Percentiles rank a stretch among this genome's conserved stretches.
phyloP scores from a whole-genome alignment of 2,888 invertebrate species.

The Sphaerolaimus hirsutus region DNA sequence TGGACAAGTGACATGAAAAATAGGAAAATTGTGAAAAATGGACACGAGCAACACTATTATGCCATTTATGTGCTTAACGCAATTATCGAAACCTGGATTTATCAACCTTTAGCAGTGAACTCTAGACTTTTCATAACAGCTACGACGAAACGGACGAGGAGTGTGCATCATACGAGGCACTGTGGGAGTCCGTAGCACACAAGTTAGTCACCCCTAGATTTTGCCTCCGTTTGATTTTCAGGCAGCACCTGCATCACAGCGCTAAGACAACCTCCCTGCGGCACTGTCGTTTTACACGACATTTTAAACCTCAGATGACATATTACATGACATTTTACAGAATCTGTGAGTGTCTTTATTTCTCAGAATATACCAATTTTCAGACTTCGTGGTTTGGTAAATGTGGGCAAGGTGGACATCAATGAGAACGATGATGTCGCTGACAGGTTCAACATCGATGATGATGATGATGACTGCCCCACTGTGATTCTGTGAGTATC shows the following conservation, averaged over 20 bases:
- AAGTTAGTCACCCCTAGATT: conserved; percentile 16
- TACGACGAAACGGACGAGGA: conserved; percentile 21
- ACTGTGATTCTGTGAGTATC: conserved; percentile 18
- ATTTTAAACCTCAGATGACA: neutral
- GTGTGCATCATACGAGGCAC: conserved; percentile 20
- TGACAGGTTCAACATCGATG: conserved; percentile 22
- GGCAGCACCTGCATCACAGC: neutral
- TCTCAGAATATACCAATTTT: conserved; percentile 1
- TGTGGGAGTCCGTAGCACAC: conserved; percentile 24
- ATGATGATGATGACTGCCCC: conserved; percentile 20
- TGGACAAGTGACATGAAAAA: too few species aligned
- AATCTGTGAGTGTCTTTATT: neutral
- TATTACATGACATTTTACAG: neutral
- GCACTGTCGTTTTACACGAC: neutral
- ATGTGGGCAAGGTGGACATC: conserved; percentile 22
- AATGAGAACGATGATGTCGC: conserved; percentile 22
- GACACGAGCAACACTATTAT: too few species aligned
- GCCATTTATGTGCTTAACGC: too few species aligned
- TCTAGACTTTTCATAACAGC: conserved; percentile 11
- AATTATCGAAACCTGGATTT: too few species aligned
- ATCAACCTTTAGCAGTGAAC: too few species aligned
- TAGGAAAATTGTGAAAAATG: too few species aligned
- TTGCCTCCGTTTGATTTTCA: neutral
- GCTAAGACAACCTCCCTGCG: too few species aligned
- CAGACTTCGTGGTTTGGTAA: conserved; percentile 21